Conservation (phyloP, 2,797 vertebrate species). For the Ispidina picta region DNA sequence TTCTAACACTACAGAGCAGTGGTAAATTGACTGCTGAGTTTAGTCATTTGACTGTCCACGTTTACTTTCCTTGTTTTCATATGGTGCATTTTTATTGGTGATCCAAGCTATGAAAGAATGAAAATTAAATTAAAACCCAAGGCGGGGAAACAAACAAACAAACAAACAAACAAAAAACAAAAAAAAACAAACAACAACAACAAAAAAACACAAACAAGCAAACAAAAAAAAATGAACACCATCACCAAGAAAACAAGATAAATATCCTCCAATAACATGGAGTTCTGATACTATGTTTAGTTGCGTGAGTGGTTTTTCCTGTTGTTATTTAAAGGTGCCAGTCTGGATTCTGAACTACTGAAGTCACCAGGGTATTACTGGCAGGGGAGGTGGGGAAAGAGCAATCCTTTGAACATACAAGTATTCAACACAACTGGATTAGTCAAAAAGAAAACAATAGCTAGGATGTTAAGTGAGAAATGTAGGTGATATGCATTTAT, state of each 20-base stretch:
- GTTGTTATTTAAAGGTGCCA: neutral
- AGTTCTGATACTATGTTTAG: neutral
- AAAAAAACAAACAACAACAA: too few species aligned
- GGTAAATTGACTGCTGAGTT: neutral
- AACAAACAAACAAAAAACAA: neutral
- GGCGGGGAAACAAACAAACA: too few species aligned
- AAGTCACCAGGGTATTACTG: neutral
- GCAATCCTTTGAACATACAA: neutral
- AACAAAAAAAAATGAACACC: neutral
- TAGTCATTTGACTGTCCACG: neutral
- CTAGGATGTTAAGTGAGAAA: neutral
- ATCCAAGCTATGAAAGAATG: neutral
- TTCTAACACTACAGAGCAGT: neutral
- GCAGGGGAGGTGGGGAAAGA: accelerated
- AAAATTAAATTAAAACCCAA: neutral
- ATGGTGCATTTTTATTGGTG: neutral
- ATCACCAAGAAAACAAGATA: neutral
- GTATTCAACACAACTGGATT: neutral
- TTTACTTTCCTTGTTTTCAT: neutral
- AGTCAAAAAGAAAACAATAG: neutral
- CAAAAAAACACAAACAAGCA: too few species aligned
- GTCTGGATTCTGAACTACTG: neutral
- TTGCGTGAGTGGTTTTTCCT: neutral
- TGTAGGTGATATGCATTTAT: neutral
- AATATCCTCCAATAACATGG: neutral